Conservation (phyloP, 2,113 vertebrate genomes). For the Dryoscopus gambensis region DNA sequence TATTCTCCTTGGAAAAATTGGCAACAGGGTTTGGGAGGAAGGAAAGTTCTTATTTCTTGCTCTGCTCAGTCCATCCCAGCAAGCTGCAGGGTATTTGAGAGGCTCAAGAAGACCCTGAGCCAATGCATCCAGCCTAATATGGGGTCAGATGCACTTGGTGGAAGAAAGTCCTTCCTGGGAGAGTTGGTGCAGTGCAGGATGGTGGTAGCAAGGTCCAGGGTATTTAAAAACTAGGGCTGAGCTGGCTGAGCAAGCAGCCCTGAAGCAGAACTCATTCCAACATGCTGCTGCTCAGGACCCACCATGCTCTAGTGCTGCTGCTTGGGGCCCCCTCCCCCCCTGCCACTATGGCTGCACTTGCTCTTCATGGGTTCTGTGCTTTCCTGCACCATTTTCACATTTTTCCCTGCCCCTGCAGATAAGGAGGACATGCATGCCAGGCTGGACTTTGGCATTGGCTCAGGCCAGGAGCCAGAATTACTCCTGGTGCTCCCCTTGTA, state of each 20-base stretch:
- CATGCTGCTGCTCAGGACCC: neutral
- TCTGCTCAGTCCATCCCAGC: neutral
- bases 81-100: neutral
- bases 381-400: neutral
- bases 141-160: rapidly evolving
- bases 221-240: neutral
- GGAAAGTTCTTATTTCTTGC: neutral
- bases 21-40: neutral
- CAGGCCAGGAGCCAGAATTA: neutral
- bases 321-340: neutral
- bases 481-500: neutral
- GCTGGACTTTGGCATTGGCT: neutral
- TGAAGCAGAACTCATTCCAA: neutral
- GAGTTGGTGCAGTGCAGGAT: neutral
- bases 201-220: neutral
- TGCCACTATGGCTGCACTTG: rapidly evolving
- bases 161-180: neutral
- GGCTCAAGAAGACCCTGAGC: neutral
- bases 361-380: neutral
- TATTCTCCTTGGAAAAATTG: neutral
- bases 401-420: neutral
- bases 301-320: neutral
- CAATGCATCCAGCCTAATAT: no score
- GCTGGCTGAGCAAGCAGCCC: neutral
- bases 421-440: neutral